Conservation (phyloP, 2,888 invertebrate species). For the Agrilus biguttatus region DNA sequence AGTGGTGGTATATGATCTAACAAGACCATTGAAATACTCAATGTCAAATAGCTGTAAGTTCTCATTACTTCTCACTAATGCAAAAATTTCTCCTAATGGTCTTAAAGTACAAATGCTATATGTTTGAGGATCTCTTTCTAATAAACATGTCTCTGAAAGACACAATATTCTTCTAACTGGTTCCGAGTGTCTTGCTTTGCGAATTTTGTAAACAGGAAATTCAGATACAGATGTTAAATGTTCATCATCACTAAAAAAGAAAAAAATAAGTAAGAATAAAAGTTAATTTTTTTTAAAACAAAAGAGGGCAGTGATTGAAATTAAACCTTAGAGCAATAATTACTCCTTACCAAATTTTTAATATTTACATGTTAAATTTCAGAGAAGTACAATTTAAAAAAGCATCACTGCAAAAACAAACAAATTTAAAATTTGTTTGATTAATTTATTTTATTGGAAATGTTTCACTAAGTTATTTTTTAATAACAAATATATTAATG, state of each 20-base stretch:
- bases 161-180: conserved; percentile 81
- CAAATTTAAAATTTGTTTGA: not conserved
- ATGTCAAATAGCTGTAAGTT: conserved; percentile 90
- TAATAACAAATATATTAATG: no score
- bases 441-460: no score
- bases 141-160: conserved; percentile 84
- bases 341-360: no score
- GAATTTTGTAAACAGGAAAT: conserved; percentile 88
- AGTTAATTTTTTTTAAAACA: no score
- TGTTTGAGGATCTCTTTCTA: conserved; percentile 94
- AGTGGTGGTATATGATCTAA: conserved; percentile 78
- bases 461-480: no score
- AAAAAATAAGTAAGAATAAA: not conserved
- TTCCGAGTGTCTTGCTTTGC: conserved; percentile 65
- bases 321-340: no score
- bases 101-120: conserved; percentile 85
- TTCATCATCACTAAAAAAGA: conserved; percentile 69
- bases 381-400: not conserved
- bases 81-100: conserved; percentile 74
- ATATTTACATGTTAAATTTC: not conserved
- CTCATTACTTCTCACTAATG: conserved; percentile 74
- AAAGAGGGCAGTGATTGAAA: no score
- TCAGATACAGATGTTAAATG: conserved; percentile 93
- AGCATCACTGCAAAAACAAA: not conserved
- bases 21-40: conserved; percentile 86